phyloP scores from a whole-genome alignment of 2,888 invertebrate species.

The Scrobipalpa atriplicella region DNA sequence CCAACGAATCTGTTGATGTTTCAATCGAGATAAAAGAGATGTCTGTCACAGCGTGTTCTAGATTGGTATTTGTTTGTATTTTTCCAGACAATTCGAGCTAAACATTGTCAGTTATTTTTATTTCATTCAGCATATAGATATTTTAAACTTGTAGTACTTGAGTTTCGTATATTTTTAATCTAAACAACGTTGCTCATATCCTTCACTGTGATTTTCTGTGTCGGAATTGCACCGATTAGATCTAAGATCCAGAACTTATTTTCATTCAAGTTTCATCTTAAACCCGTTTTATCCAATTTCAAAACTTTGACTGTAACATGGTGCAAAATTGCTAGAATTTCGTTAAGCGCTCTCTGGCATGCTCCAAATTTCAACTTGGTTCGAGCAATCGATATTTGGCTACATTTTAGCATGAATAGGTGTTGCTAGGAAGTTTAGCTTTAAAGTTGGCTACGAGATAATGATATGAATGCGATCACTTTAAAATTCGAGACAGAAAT shows the following conservation, averaged over 20 bases:
- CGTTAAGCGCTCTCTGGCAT: neutral
- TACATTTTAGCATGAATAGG: slow-evolving; percentile 8
- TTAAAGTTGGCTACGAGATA: slow-evolving; percentile 50
- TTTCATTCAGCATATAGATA: neutral
- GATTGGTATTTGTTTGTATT: neutral
- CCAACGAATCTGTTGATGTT: neutral
- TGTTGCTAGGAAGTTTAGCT: slow-evolving; percentile 44
- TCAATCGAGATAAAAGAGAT: neutral
- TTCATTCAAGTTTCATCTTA: neutral
- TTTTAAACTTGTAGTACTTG: too few relatives aligned
- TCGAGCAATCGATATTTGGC: neutral
- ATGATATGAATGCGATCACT: slow-evolving; percentile 64
- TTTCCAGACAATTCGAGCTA: neutral
- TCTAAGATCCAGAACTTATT: neutral
- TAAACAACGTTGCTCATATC: too few relatives aligned
- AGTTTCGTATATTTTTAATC: too few relatives aligned
- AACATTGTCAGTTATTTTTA: neutral
- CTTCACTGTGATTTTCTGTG: too few relatives aligned
- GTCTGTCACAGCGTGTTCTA: neutral
- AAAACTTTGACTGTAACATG: neutral
- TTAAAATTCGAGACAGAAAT: neutral
- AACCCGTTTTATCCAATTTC: neutral
- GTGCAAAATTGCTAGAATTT: neutral
- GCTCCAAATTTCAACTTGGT: neutral
- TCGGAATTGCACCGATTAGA: too few relatives aligned